A percentile compares a stretch with the other conserved stretches of the same genome.
Evolutionary conservation across 2,113 vertebrate genomes (phyloP).

Genomic region (Heterotilapia buettikoferi): DNA sequence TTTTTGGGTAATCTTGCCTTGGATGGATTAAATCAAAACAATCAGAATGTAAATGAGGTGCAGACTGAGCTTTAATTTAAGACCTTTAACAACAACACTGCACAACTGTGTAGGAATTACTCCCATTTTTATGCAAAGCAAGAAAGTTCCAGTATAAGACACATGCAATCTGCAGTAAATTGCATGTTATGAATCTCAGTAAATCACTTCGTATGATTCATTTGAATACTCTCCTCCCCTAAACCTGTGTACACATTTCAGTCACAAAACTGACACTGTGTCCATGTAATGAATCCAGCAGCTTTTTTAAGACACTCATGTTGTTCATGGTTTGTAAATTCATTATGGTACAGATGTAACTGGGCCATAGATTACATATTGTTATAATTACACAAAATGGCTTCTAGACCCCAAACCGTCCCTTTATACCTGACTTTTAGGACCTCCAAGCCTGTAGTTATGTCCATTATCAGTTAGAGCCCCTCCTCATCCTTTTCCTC

Average conservation of each 20-base stretch:
- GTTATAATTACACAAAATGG: not conserved
- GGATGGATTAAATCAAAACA: not conserved
- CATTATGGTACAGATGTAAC: not conserved
- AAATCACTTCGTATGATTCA: not conserved
- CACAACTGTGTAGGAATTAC: not conserved
- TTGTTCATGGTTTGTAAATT: fast-evolving
- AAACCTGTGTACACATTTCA: not conserved
- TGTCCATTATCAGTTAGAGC: fast-evolving
- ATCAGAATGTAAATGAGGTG: not conserved
- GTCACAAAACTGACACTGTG: not conserved
- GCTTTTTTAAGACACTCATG: not conserved
- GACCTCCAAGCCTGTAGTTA: not conserved
- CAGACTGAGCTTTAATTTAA: not conserved
- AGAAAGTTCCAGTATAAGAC: not conserved
- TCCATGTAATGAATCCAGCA: not conserved
- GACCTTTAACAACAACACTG: not conserved
- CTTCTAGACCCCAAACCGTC: not conserved
- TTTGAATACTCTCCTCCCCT: not conserved
- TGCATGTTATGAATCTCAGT: not conserved
- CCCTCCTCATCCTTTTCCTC: not conserved
- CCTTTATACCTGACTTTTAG: not conserved
- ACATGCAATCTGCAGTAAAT: not conserved
- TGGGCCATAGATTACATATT: not conserved
- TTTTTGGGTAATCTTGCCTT: not conserved
- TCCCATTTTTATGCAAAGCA: not conserved